Evolutionary conservation across 2,113 vertebrate species (phyloP).

Genomic region (Sapayoa aenigma): DNA sequence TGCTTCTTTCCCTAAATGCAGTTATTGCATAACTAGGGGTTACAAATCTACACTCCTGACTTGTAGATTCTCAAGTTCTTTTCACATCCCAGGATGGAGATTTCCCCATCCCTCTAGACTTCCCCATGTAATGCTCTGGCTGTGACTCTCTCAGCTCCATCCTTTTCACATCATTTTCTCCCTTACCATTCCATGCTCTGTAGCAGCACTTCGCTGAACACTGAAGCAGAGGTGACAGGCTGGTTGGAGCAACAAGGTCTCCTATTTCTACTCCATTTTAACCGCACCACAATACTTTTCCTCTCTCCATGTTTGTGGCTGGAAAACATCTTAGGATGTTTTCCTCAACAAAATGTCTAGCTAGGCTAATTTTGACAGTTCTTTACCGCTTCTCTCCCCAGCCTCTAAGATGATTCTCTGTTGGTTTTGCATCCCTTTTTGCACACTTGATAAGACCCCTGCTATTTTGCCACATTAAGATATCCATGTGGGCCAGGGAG

Average conservation of each 20-base stretch:
- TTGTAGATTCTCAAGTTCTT: not conserved
- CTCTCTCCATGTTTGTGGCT: not conserved
- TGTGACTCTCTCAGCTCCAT: not conserved
- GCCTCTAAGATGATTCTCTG: not conserved
- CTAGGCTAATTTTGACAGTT: not conserved
- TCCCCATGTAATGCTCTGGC: not conserved
- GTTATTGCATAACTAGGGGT: not conserved
- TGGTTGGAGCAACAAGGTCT: not conserved
- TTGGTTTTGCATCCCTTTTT: not conserved
- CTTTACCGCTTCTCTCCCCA: not conserved
- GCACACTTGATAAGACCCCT: not conserved
- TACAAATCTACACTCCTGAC: not conserved
- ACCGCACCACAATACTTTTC: not conserved
- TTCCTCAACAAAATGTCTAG: not conserved
- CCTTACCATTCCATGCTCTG: not conserved
- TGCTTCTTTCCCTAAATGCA: not conserved
- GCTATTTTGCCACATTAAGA: not conserved
- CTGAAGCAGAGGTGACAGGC: not conserved
- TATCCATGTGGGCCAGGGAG: not conserved
- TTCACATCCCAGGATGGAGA: not conserved
- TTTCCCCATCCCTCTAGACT: not conserved
- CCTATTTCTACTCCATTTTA: not conserved
- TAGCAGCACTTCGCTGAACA: not conserved
- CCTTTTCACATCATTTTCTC: not conserved
- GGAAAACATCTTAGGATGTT: not conserved